A percentile compares a stretch with the other conserved stretches of the same genome.
phyloP scores from a whole-genome alignment of 1,140 invertebrate species.

The Drosophila pandora region DNA sequence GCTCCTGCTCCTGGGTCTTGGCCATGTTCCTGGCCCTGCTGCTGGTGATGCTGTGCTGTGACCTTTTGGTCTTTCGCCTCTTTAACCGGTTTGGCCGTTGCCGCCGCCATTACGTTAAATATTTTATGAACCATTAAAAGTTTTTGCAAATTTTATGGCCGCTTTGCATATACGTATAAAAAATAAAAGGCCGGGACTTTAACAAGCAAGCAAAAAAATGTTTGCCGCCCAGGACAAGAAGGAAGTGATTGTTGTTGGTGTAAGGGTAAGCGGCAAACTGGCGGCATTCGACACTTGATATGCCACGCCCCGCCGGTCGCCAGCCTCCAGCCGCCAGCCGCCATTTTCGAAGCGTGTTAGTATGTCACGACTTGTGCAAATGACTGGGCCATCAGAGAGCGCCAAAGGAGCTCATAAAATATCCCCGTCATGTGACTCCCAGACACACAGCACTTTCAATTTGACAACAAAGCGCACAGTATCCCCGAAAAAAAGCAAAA shows the following conservation, averaged over 20 bases:
- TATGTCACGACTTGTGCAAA: constrained; percentile 76
- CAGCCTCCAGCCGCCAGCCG: constrained; percentile 1
- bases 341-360: constrained; percentile 48
- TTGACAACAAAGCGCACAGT: constrained; percentile 64
- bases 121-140: constrained; percentile 82
- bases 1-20: constrained; percentile 12
- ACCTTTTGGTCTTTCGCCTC: constrained; percentile 62
- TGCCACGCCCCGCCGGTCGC: background rate
- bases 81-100: constrained; percentile 66
- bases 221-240: background rate
- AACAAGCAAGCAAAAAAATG: constrained; percentile 22
- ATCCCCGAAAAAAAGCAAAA: constrained; percentile 22
- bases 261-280: constrained; percentile 47
- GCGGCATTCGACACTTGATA: constrained; percentile 47
- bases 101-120: constrained; percentile 76
- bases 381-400: constrained; percentile 76
- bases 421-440: constrained; percentile 44
- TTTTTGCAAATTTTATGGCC: constrained; percentile 80
- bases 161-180: constrained; percentile 75
- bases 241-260: constrained; percentile 10
- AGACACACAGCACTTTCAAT: constrained; percentile 35
- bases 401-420: constrained; percentile 78
- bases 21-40: constrained; percentile 4
- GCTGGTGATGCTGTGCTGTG: constrained; percentile 27
- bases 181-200: constrained; percentile 8